Conservation (phyloP, 2,113 vertebrate genomes). For the Butorides virescens region DNA sequence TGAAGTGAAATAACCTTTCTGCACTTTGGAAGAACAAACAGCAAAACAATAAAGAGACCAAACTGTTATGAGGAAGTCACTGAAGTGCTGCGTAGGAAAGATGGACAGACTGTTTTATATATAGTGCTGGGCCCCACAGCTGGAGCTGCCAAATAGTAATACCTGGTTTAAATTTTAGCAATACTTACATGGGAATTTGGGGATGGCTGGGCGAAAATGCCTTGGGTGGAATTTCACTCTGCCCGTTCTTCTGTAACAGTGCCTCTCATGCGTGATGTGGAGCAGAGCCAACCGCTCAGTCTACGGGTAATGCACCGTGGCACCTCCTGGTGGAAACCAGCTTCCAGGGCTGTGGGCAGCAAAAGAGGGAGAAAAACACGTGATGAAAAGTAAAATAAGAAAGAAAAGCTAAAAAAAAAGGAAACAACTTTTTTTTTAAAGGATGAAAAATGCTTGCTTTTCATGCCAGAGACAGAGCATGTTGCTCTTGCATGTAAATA, state of each 20-base stretch:
- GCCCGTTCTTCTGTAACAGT: background rate
- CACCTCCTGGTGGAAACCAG: background rate
- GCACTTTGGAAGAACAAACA: conserved; percentile 53
- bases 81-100: background rate
- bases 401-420: background rate
- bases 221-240: background rate
- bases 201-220: background rate
- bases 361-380: background rate
- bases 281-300: background rate
- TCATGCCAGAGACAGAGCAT: background rate
- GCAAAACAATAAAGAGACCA: conserved; percentile 28
- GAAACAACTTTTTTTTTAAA: background rate
- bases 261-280: accelerated
- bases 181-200: background rate
- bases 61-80: conserved; percentile 10
- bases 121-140: background rate
- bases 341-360: background rate
- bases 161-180: background rate
- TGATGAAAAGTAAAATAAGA: background rate
- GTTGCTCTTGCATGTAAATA: background rate
- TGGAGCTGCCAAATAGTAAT: background rate
- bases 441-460: background rate
- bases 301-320: background rate
- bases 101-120: background rate
- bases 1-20: conserved; percentile 56